Evolutionary conservation across 92 coral and sea anemone genomes (phyloP), one percentile per base, ranked within the genome.

Genomic region (Palythoa heliodiscus): DNA sequence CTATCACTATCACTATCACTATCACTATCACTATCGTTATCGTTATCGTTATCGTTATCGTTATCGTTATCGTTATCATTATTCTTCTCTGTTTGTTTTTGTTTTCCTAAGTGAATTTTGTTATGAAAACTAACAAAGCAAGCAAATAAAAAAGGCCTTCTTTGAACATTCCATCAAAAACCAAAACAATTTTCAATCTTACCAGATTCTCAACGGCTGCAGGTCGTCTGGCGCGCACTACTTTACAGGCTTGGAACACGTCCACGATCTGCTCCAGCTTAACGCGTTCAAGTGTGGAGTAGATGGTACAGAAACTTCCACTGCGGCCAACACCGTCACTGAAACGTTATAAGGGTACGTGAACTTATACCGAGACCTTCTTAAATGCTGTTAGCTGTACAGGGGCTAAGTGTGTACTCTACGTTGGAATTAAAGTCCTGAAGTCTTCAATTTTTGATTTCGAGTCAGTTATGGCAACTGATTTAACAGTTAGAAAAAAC

Each of bases 271-370:
- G 93, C 53, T 90, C 93, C 14, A 88, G 64, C 74, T 90, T 90
- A 58, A 83, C 79, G 70, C 93, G 85, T 55, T 90, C 93, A 0
- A 90, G 73, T 16, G 68, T 76, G 29, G 92, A 76, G 86, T 76
- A 83, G 52, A 90, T 54, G 82, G 93, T 83, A 53, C 93, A 90
- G 86, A 90, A 90, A 13, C 86, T 85, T 67, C 93, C 93, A 70
- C 93, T 87, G 55, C 93, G 90, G n/a, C 90, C 86, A 9, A 74
- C 85, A 13, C 93, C 93, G 71, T 90, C 88, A 22, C 93, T 90
- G 22, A 63, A 63, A n/a, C 11, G 23, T 63, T n/a, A 63, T 4
- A 0, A 63, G 10, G 22, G 25, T 19, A 9, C 35, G 19, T 63
- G 4, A 6, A 60, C 16, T n/a, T 19, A 63, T 63, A 63, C 23